Base-by-base conservation (phyloP, 2,888 invertebrate genomes). In the Heliconius aoede region DNA sequence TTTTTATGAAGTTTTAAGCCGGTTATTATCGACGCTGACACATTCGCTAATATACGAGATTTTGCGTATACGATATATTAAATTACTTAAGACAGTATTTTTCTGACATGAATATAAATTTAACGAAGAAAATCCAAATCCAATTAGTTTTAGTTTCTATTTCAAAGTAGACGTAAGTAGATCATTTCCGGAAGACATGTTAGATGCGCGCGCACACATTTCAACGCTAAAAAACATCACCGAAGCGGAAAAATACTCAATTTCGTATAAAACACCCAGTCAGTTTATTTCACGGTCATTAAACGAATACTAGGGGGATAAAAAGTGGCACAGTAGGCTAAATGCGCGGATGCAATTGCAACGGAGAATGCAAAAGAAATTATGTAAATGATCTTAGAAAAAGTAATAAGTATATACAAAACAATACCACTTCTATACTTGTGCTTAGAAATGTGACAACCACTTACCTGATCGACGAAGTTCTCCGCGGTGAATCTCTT, bases 391-490 rank as follows among this genome's bases (percentile, higher is more conserved):
- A 68, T 62, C 60, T 1, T 51, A 28, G 65, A 21, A 62, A 21
- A 15, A 24, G 55, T 58, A 36, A 46, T 46, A 46, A 21, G 46
- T 65, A 55, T 26, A 60, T 26, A 71, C 62, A 76, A 78, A 71
- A 68, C 67, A 73, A 76, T 80, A 77, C 77, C 77, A 79, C 75
- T 78, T 78, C 74, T 55, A 30, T 67, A 51, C 30, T 18, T 40
- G 64, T 74, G 60, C 51, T 32, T 46, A 36, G 55, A n/a, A n/a
- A 55, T n/a, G 36, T 69, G 21, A 61, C 21, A 69, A 67, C 74
- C 85, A 94, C 95, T 95, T 91, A 98, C 98, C 96, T 98, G 98
- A 87, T 98, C 98, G 26, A 98, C 97, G 90, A 98, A 98, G 86
- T 97, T 97, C 78, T 96, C 97, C 8, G 97, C 96, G 30, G 97